Evolutionary conservation across 2,888 invertebrate species (phyloP), one percentile per base, ranked within the genome.

Genomic region (Mythimna lalbum): DNA sequence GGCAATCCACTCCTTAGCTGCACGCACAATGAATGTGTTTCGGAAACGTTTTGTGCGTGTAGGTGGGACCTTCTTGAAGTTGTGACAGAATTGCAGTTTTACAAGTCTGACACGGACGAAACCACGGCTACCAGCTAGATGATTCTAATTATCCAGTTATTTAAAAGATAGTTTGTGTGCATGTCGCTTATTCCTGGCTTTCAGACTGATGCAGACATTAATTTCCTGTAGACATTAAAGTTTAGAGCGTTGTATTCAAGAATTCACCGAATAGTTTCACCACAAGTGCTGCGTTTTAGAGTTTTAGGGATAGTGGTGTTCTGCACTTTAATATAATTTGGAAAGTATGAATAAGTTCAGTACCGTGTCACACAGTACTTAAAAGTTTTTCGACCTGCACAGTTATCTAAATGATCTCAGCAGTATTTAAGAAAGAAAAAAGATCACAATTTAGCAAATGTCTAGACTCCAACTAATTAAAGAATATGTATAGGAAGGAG

Each of bases 391-490:
- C 4, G 27, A 61, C 52, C 23, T 67, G 27, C 47, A 39, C 4
- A 53, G 14, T 36, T 55, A 53, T 55, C 19, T 39, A 36, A 59
- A 62, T 23, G 17, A 47, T 36, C 43, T 53, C 21, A 5, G 0
- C 27, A 1, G 57, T 62, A 27, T 53, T 47, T 47, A 31, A 65
- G 19, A 21, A 31, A 49, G 12, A 43, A 52, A 61, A 7, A 57
- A 39, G 57, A 49, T 36, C 3, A n/a, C 23, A 52, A 43, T 57
- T 63, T 19, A 31, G 21, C 27, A 5, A 70, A 64, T 21, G 61
- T 77, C 78, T 72, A 72, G 78, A 77, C 81, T 67, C 10, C 19
- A 39, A 62, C 31, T 63, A 78, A 68, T 79, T 67, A 67, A 62
- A 64, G 33, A 59, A 67, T 72, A 59, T n/a, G 39, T 71, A 62